phyloP scores from a whole-genome alignment of 2,113 vertebrate species.

The Perognathus longimembris region DNA sequence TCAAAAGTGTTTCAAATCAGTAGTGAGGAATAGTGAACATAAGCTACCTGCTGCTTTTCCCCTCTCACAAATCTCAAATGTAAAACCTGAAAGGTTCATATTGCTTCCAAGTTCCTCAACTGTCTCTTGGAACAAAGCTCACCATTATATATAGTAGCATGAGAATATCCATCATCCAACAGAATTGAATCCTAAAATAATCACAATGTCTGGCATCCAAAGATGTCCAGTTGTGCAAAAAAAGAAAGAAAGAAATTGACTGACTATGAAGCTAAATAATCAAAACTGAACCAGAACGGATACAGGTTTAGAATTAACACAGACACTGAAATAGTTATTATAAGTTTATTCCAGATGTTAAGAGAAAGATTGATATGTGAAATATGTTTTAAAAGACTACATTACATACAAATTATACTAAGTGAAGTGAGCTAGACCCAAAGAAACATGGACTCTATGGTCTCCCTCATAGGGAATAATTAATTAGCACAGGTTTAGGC shows the following conservation, averaged over 20 bases:
- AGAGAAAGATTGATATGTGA: not conserved
- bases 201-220: not conserved
- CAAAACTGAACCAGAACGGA: not conserved
- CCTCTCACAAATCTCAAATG: not conserved
- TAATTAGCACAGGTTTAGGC: no score
- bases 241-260: not conserved
- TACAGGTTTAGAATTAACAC: constrained; percentile 14
- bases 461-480: no score
- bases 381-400: not conserved
- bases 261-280: not conserved
- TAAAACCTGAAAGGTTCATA: not conserved
- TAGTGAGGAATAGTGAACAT: not conserved
- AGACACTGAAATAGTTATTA: not conserved
- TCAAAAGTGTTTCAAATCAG: not conserved
- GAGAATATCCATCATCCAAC: not conserved
- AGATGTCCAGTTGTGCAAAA: not conserved
- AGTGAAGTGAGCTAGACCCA: no score
- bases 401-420: no score
- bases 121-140: not conserved
- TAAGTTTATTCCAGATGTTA: constrained; percentile 30
- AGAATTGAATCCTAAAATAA: not conserved
- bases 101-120: not conserved
- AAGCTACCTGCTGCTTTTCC: not conserved
- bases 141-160: not conserved
- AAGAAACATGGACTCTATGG: no score